These are phyloP conservation scores for Eupithecia exiguata DNA, from an alignment of 2,888 invertebrate species.

Conservation along the genomic window DNA sequence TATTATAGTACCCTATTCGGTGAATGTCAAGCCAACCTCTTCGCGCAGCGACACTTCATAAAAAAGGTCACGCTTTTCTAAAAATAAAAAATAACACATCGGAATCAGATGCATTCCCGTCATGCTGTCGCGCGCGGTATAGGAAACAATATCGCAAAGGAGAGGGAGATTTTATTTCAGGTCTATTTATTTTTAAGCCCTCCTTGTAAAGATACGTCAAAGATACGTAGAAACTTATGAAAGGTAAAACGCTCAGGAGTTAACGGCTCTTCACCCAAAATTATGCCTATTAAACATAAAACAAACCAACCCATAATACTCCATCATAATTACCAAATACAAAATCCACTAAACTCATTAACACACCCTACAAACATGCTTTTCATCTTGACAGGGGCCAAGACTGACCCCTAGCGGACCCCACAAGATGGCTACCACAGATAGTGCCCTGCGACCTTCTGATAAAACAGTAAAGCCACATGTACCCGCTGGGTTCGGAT, in stretches of 20 bases:
- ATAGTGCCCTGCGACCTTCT: constrained; percentile 74
- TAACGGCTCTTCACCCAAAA: not conserved
- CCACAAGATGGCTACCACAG: constrained; percentile 73
- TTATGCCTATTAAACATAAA: constrained; percentile 17
- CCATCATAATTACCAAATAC: constrained; percentile 47
- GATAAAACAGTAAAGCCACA: constrained; percentile 76
- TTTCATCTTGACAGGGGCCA: constrained; percentile 76
- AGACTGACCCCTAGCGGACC: constrained; percentile 57
- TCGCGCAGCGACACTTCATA: too few relatives aligned
- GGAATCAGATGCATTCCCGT: constrained; percentile 78
- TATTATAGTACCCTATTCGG: too few relatives aligned
- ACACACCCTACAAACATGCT: constrained; percentile 70
- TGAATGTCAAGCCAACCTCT: too few relatives aligned
- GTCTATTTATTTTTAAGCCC: not conserved
- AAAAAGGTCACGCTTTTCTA: too few relatives aligned
- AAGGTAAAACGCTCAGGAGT: not conserved
- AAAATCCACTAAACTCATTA: constrained; percentile 71
- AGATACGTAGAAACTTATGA: not conserved
- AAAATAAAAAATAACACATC: too few relatives aligned
- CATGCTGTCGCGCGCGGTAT: constrained; percentile 65
- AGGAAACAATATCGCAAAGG: not conserved
- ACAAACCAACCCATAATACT: constrained; percentile 25
- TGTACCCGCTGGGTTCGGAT: constrained; percentile 48
- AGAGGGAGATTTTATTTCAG: not conserved
- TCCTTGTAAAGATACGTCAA: not conserved